Evolutionary conservation across 2,113 vertebrate species (phyloP), one percentile per base, ranked within the genome.

Genomic region (Elephantulus edwardii): DNA sequence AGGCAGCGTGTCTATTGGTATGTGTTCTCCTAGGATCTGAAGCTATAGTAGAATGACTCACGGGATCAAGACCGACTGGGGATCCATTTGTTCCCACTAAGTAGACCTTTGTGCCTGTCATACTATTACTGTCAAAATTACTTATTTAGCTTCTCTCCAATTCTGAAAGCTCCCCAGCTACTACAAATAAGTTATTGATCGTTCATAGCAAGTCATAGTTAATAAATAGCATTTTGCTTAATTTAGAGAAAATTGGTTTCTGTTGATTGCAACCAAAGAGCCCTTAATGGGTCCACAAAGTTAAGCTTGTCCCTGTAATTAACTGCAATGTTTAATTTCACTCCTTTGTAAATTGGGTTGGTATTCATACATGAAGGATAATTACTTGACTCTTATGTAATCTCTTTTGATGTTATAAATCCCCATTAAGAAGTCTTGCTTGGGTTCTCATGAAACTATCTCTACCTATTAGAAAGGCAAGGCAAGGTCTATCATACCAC

Each of bases 341-440:
- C 24, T 92, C 62, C 46, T 94, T 93, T 88, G 88, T 87, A 96
- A 94, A 91, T 76, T 89, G 85, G 70, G 75, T 42, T 90, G 94
- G 91, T 94, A 79, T 42, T 90, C 93, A 89, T 87, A 94, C 90
- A 90, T 24, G 84, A 89, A 84, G 85, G 86, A 79, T 93, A 95
- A 96, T 96, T 93, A 93, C 75, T 93, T 93, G 89, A 78, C 91
- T 95, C 82, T 91, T 93, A 86, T 74, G 79, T 86, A 94, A 91
- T 92, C 82, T 79, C 85, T 83, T 95, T 93, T 91, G 91, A 94
- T 92, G 93, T 89, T 88, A 93, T 66, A 93, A 92, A 95, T 93
- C 78, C 87, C 82, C 46, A 91, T 89, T 85, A 95, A 83, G 85
- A 91, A 72, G 30, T 66, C 58, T 76, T 82, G 46, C 76, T 84